Percentiles rank a stretch among this genome's conserved stretches.
These are phyloP conservation scores for Bimastos eiseni DNA, from an alignment of 2,888 invertebrate species.

Conservation along the genomic window DNA sequence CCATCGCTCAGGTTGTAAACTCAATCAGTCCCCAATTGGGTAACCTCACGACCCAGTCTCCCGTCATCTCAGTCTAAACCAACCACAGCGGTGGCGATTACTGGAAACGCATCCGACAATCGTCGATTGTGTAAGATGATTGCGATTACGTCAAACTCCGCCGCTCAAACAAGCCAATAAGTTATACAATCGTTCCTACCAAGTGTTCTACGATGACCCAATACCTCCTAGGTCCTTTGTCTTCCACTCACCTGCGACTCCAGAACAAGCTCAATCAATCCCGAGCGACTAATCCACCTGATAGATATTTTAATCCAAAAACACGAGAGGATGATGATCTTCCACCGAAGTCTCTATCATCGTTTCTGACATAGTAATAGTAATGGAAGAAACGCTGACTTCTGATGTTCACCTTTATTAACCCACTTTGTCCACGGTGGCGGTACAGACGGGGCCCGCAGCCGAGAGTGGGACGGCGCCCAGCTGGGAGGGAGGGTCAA, in stretches of 20 bases:
- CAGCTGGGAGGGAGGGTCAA: constrained; percentile 5
- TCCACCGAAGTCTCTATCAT: not conserved
- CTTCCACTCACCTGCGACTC: not conserved
- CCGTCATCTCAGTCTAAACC: not conserved
- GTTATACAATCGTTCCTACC: not conserved
- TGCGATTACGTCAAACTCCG: not conserved
- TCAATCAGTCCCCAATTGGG: not conserved
- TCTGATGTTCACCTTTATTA: constrained; percentile 13
- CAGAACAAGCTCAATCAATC: not conserved
- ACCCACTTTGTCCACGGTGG: constrained; percentile 3
- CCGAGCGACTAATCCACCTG: not conserved
- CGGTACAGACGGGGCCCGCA: too few species aligned
- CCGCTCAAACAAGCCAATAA: not conserved
- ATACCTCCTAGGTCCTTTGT: not conserved
- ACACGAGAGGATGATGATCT: not conserved
- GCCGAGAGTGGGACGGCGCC: not conserved
- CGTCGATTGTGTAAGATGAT: not conserved
- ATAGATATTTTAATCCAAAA: not conserved
- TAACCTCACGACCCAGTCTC: not conserved
- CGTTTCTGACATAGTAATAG: not conserved
- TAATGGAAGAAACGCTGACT: not conserved
- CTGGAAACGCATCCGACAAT: not conserved
- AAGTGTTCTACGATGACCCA: not conserved
- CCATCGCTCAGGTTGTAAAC: not conserved
- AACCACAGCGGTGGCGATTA: not conserved